Evolutionary conservation across 2,113 vertebrate species (phyloP).

Genomic region (Clupea harengus): DNA sequence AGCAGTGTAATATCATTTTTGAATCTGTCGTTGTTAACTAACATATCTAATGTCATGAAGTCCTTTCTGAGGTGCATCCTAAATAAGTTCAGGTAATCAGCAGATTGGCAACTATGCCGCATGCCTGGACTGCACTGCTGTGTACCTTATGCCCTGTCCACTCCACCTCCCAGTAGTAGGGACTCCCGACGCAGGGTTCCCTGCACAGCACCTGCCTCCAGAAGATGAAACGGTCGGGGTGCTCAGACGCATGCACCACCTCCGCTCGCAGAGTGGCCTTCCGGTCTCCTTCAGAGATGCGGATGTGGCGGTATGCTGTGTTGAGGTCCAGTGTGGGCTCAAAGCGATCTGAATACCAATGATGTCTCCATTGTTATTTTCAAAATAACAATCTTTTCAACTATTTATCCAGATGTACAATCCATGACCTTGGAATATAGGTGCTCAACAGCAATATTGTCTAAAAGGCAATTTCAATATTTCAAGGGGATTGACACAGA

Average conservation of each 20-base stretch:
- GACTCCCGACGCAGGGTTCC: slow-evolving; percentile 67
- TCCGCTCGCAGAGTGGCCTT: slow-evolving; percentile 64
- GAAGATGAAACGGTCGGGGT: slow-evolving; percentile 69
- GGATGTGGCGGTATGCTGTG: slow-evolving; percentile 66
- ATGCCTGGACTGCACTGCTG: neutral
- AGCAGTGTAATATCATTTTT: no score
- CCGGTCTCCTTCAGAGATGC: slow-evolving; percentile 56
- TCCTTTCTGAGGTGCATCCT: no score
- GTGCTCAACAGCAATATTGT: neutral
- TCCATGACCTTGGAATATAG: neutral
- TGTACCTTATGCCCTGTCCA: slow-evolving; percentile 73
- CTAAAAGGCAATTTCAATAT: no score
- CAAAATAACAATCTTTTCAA: neutral
- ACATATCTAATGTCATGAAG: no score
- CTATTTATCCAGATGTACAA: neutral
- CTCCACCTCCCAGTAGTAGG: slow-evolving; percentile 77
- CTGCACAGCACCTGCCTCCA: slow-evolving; percentile 74
- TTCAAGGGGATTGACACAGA: no score
- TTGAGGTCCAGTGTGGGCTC: slow-evolving; percentile 69
- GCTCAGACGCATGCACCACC: slow-evolving; percentile 62
- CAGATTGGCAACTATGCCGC: no score
- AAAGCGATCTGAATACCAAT: slow-evolving; percentile 56
- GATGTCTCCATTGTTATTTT: neutral
- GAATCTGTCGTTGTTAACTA: no score
- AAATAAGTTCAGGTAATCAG: no score